Conservation (phyloP, 2,888 invertebrate species). For the Siphlonurus alternatus region DNA sequence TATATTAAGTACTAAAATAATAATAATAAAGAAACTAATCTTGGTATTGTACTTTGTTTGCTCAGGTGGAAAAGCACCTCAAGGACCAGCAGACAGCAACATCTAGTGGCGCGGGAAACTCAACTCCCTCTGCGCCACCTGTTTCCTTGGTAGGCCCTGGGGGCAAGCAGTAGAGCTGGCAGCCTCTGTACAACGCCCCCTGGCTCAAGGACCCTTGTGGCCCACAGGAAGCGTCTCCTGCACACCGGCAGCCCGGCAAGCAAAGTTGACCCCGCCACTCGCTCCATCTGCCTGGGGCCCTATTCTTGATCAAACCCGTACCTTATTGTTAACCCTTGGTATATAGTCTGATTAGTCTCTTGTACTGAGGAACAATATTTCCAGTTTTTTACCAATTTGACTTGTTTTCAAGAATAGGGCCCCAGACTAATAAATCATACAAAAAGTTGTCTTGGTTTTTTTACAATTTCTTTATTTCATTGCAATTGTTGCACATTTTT, state of each 20-base stretch:
- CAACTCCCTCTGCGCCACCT: background rate
- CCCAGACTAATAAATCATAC: background rate
- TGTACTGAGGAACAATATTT: background rate
- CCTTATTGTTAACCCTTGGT: background rate
- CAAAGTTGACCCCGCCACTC: background rate
- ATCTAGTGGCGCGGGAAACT: constrained; percentile 9
- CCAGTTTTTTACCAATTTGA: background rate
- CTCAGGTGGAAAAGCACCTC: constrained; percentile 24
- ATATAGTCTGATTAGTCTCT: too few species aligned
- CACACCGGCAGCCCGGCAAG: background rate
- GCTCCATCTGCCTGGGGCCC: background rate
- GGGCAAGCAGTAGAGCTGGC: background rate
- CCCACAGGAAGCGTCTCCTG: background rate
- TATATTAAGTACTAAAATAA: too few species aligned
- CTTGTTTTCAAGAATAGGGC: background rate
- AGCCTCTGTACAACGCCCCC: background rate
- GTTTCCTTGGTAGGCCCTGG: background rate
- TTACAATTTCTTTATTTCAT: background rate
- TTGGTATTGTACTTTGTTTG: too few species aligned
- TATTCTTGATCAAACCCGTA: background rate
- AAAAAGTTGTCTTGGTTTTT: background rate
- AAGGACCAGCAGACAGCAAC: constrained; percentile 20
- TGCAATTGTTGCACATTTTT: background rate
- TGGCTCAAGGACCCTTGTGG: background rate
- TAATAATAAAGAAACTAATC: too few species aligned